Evolutionary conservation across 2,888 invertebrate genomes (phyloP).

Genomic region (Leptinotarsa peninsularis): DNA sequence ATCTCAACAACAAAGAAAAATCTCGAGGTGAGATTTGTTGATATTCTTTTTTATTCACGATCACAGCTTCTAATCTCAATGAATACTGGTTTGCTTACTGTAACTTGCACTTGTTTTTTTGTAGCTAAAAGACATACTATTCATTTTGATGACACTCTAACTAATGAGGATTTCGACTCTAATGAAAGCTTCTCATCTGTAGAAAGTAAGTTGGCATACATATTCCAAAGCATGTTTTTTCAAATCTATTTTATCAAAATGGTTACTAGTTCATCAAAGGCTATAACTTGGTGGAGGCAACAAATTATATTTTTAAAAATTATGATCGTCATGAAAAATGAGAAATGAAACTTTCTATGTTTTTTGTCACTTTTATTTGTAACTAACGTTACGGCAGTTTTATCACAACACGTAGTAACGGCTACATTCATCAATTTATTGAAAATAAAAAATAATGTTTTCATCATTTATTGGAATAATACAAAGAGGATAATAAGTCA

Average conservation of each 20-base stretch:
- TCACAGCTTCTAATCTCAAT: not conserved
- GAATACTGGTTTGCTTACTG: constrained; percentile 14
- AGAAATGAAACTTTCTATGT: too few species aligned
- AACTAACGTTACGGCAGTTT: too few species aligned
- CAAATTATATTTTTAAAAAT: too few species aligned
- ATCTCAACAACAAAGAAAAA: constrained; percentile 59
- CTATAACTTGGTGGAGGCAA: too few species aligned
- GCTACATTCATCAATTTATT: too few species aligned
- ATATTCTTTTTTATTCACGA: not conserved
- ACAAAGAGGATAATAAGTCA: too few species aligned
- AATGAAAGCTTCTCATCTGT: constrained; percentile 56
- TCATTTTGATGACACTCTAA: constrained; percentile 57
- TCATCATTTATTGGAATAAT: too few species aligned
- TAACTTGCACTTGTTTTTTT: constrained; percentile 43
- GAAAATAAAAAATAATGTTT: too few species aligned
- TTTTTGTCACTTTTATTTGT: too few species aligned
- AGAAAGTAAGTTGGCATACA: constrained; percentile 54
- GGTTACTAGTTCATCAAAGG: not conserved
- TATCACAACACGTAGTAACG: too few species aligned
- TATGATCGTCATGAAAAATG: too few species aligned
- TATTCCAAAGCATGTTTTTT: constrained; percentile 10
- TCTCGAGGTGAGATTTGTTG: constrained; percentile 51
- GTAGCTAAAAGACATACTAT: constrained; percentile 56
- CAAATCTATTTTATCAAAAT: not conserved
- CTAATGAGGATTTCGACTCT: constrained; percentile 55